Evolutionary conservation across 2,797 vertebrate species (phyloP), one percentile per base, ranked within the genome.

Genomic region (Anguilla obscura): DNA sequence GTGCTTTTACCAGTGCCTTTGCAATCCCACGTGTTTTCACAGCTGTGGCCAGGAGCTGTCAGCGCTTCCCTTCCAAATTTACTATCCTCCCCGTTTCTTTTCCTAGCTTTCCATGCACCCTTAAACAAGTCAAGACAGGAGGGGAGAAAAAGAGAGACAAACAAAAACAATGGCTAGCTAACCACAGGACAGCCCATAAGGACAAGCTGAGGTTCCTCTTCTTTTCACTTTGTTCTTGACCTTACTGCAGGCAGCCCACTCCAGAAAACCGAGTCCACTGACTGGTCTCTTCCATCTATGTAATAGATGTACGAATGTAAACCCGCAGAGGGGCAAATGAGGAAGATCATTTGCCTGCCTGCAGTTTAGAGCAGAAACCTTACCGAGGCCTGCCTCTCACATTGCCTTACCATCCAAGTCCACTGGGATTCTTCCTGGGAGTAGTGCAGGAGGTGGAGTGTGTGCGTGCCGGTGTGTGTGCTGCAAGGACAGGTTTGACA

Each of bases 21-120:
- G 90, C 80, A 58, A 89, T 89, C 83, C 86, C 58, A 86, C 90
- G 88, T 92, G 88, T 93, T 94, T 93, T 92, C 90, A 94, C 89
- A 94, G 90, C 89, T 92, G 89, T 79, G 89, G 71, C 86, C 90
- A 89, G 91, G 88, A 92, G 87, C 85, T 89, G 91, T 90, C 89
- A 87, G 24, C 85, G 84, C 86, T 58, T 79, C 85, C 74, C 56
- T 85, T 88, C 40, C 79, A 36, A 87, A 88, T 88, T 88, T 86
- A 89, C 74, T 33, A 86, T 21, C 14, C 9, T 60, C 9, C 8
- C 58, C n/a, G 3, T 21, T 60, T 66, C 18, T 52, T 36, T 21
- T 36, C 84, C 60, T 9, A 8, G 40, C 74, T 76, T 40, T 76
- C 33, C 74, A 76, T 33, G 40, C 33, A 21, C 33, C 33, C 33